Evolutionary conservation across 2,113 vertebrate genomes (phyloP).

Genomic region (Sylvia atricapilla): DNA sequence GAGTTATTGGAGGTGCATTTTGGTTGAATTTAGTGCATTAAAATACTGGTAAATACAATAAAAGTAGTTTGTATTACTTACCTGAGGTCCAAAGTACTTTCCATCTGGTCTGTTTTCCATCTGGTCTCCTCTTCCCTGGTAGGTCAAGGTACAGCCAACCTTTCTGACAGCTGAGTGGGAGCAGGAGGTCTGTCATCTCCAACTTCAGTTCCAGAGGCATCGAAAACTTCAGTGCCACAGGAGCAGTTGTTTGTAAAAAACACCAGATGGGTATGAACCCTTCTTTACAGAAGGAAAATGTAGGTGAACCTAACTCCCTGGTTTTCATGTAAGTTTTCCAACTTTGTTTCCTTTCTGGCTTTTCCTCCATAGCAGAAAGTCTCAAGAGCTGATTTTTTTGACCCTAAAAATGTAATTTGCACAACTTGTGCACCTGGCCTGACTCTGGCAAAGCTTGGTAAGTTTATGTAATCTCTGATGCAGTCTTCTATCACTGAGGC

Average conservation of each 20-base stretch:
- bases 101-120: not conserved
- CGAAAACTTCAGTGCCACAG: not conserved
- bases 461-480: not conserved
- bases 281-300: not conserved
- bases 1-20: not conserved
- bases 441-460: not conserved
- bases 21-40: not conserved
- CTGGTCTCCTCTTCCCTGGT: not conserved
- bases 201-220: not conserved
- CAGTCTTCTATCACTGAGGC: not conserved
- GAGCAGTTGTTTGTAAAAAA: not conserved
- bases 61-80: not conserved
- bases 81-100: not conserved
- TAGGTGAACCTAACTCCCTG: not conserved
- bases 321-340: not conserved
- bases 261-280: not conserved
- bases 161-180: not conserved
- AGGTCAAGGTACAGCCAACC: fast-evolving
- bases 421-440: not conserved
- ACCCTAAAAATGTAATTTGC: not conserved
- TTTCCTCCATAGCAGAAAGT: not conserved
- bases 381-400: not conserved
- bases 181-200: not conserved
- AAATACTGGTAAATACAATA: not conserved
- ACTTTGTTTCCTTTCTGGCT: not conserved